These are phyloP conservation scores for Elanoides forficatus DNA, from an alignment of 2,113 vertebrate species.

Conservation along the genomic window DNA sequence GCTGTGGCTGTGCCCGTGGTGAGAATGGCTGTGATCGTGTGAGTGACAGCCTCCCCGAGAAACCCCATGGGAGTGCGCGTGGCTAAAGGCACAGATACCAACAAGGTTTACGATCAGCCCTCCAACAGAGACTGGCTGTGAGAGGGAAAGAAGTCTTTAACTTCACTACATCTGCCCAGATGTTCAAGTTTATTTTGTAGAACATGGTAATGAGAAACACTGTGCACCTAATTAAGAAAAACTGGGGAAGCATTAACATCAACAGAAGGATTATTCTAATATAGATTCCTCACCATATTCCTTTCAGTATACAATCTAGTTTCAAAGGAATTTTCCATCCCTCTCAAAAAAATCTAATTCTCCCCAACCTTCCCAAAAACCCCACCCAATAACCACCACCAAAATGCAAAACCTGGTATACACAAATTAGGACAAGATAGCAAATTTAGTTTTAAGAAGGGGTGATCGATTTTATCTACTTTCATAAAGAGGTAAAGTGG, in stretches of 20 bases:
- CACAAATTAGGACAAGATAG: background rate
- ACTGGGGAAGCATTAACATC: background rate
- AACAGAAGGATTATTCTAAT: background rate
- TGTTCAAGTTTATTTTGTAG: background rate
- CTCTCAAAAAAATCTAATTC: background rate
- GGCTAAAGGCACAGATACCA: conserved; percentile 98
- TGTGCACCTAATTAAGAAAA: background rate
- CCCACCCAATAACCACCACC: background rate
- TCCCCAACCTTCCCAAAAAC: background rate
- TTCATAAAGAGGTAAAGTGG: background rate
- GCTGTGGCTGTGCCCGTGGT: conserved; percentile 75
- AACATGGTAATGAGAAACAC: background rate
- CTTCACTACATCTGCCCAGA: background rate
- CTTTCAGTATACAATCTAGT: background rate
- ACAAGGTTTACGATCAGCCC: conserved; percentile 95
- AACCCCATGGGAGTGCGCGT: conserved; percentile 85
- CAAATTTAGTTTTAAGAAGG: background rate
- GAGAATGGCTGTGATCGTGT: conserved; percentile 85
- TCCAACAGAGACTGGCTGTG: conserved; percentile 93
- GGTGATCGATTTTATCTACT: background rate
- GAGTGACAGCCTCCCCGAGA: conserved; percentile 80
- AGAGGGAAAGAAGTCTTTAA: conserved; percentile 27
- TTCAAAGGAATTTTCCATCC: background rate
- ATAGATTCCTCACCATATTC: background rate
- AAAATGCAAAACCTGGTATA: background rate